A percentile compares a stretch with the other conserved stretches of the same genome.
Evolutionary conservation across 1,140 invertebrate species (phyloP).

Genomic region (Magallana ariakensis): DNA sequence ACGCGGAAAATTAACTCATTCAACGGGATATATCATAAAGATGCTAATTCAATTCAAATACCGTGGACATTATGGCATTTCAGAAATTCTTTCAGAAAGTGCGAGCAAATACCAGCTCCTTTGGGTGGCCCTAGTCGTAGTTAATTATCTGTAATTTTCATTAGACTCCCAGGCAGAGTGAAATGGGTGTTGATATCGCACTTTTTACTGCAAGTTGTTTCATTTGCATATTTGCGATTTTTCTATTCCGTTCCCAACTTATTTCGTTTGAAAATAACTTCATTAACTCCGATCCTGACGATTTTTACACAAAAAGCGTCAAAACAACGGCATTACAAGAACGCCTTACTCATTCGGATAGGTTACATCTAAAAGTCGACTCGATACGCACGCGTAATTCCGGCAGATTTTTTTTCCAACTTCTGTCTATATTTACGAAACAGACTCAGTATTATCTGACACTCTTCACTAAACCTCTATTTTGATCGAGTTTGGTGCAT

Average conservation of each 20-base stretch:
- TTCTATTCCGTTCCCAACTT: background rate
- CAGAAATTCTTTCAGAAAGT: slow-evolving; percentile 16
- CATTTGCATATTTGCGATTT: slow-evolving; percentile 16
- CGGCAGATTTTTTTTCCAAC: too few species aligned
- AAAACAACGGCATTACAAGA: background rate
- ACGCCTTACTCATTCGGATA: too few species aligned
- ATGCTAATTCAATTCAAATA: slow-evolving; percentile 23
- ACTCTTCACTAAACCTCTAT: too few species aligned
- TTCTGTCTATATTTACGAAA: too few species aligned
- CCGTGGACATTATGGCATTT: slow-evolving; percentile 23
- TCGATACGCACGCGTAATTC: too few species aligned
- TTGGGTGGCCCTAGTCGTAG: slow-evolving; percentile 13
- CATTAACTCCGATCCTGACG: background rate
- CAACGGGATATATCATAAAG: background rate
- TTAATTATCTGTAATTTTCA: slow-evolving; percentile 26
- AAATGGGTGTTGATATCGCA: background rate
- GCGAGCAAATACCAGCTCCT: background rate
- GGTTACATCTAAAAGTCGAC: too few species aligned
- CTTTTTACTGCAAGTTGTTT: background rate
- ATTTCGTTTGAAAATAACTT: slow-evolving; percentile 25
- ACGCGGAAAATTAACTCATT: background rate
- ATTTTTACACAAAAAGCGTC: slow-evolving; percentile 23
- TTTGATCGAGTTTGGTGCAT: too few species aligned
- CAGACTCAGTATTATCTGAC: too few species aligned
- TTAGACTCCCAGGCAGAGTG: slow-evolving; percentile 13